Conservation (phyloP, 2,888 invertebrate genomes). For the Leptinotarsa haldemani region DNA sequence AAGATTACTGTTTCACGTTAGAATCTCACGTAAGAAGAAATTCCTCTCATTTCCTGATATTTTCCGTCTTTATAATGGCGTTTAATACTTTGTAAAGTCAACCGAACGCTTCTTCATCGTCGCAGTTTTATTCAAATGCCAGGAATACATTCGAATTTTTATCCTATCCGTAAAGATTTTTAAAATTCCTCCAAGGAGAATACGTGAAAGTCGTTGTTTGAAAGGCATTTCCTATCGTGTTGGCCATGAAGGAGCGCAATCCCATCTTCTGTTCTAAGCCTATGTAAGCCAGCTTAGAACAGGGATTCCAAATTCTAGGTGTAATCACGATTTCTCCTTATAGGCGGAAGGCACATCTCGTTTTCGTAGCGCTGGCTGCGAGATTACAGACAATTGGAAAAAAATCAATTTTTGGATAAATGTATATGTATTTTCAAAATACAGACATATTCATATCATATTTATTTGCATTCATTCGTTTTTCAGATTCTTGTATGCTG, state of each 20-base stretch:
- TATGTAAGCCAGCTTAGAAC: conserved; percentile 45
- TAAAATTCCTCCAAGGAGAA: conserved; percentile 46
- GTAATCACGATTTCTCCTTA: conserved; percentile 58
- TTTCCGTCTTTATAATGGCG: not conserved
- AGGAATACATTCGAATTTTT: conserved; percentile 41
- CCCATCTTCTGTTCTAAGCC: conserved; percentile 51
- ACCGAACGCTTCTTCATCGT: conserved; percentile 13
- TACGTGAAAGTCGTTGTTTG: conserved; percentile 54
- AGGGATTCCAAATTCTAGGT: conserved; percentile 60
- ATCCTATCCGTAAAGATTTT: conserved; percentile 47
- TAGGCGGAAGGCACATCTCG: conserved; percentile 20
- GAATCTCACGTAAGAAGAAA: no score
- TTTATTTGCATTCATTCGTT: no score
- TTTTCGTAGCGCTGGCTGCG: not conserved
- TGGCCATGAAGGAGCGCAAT: conserved; percentile 49
- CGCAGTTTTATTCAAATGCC: conserved; percentile 47
- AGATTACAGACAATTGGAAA: not conserved
- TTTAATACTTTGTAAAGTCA: not conserved
- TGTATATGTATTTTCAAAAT: no score
- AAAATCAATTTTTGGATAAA: not conserved
- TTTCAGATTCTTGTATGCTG: no score
- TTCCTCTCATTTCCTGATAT: no score
- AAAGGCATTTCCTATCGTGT: conserved; percentile 53
- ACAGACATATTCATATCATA: no score
- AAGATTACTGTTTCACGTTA: no score